Evolutionary conservation across 2,888 invertebrate species (phyloP).

Genomic region (Hermodice carunculata): DNA sequence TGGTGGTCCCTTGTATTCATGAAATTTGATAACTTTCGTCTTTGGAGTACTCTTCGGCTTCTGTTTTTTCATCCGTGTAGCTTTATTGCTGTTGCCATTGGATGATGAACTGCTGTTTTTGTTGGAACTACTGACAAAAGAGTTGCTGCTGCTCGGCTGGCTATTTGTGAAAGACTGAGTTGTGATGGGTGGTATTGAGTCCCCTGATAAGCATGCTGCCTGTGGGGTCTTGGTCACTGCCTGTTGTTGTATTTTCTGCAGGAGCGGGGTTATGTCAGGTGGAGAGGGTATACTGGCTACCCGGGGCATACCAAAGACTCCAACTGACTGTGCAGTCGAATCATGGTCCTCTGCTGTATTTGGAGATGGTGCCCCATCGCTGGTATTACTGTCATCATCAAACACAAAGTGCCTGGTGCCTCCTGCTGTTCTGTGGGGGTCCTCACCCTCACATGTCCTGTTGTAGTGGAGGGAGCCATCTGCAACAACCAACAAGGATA

Average conservation of each 20-base stretch:
- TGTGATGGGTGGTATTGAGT: background rate
- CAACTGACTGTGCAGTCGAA: background rate
- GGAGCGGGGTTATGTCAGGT: conserved; percentile 46
- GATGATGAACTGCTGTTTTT: conserved; percentile 37
- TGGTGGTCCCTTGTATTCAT: conserved; percentile 88
- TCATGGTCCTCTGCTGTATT: conserved; percentile 17
- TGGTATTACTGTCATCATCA: conserved; percentile 86
- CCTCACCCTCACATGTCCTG: conserved; percentile 90
- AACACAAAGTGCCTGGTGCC: conserved; percentile 85
- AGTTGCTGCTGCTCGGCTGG: conserved; percentile 27
- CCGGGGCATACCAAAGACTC: background rate
- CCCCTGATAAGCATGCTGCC: no score
- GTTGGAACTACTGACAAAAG: conserved; percentile 38
- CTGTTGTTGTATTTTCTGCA: conserved; percentile 26
- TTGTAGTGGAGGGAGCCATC: conserved; percentile 92
- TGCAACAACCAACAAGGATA: no score
- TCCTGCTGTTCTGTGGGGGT: no score
- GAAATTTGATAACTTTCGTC: conserved; percentile 93
- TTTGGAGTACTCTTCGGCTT: conserved; percentile 84
- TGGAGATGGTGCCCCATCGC: conserved; percentile 68
- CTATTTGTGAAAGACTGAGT: conserved; percentile 5
- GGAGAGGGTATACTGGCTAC: conserved; percentile 37
- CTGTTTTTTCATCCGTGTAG: conserved; percentile 76
- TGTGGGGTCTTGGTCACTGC: conserved; percentile 1
- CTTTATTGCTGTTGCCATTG: conserved; percentile 11